Evolutionary conservation across 2,797 vertebrate species (phyloP).

Genomic region (Delichon dasypus): DNA sequence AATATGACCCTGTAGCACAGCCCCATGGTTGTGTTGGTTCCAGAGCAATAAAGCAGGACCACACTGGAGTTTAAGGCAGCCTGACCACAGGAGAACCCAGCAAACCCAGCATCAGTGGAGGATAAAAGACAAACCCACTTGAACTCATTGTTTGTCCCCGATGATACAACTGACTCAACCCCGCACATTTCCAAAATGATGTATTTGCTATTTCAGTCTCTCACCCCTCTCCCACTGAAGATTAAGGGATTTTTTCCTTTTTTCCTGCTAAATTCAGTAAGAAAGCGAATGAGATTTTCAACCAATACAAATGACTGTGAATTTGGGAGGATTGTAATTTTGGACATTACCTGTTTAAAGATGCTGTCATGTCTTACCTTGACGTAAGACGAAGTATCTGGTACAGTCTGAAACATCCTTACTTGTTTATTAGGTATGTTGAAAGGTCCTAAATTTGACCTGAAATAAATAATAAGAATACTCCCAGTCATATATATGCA

Average conservation of each 20-base stretch:
- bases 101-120: background rate
- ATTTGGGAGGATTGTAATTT: conserved; percentile 22
- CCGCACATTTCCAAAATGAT: background rate
- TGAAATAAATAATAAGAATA: conserved; percentile 11
- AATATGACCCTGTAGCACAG: background rate
- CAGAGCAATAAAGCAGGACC: background rate
- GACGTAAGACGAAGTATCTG: conserved; percentile 96
- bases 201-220: background rate
- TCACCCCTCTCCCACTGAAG: background rate
- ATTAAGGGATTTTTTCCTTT: background rate
- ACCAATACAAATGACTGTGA: background rate
- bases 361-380: conserved; percentile 92
- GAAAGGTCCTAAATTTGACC: conserved; percentile 63
- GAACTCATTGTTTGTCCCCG: background rate
- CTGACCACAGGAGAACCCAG: background rate
- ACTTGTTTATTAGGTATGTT: conserved; percentile 67
- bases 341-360: conserved; percentile 84
- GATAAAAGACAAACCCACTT: background rate
- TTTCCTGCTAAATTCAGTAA: background rate
- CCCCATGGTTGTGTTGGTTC: background rate
- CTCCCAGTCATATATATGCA: background rate
- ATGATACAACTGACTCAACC: background rate
- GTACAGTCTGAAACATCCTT: conserved; percentile 97
- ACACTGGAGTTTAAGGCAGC: background rate
- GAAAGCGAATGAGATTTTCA: background rate